A percentile compares a stretch with the other conserved stretches of the same genome.
phyloP scores from a whole-genome alignment of 2,113 vertebrate genomes.

The Isurus oxyrinchus region DNA sequence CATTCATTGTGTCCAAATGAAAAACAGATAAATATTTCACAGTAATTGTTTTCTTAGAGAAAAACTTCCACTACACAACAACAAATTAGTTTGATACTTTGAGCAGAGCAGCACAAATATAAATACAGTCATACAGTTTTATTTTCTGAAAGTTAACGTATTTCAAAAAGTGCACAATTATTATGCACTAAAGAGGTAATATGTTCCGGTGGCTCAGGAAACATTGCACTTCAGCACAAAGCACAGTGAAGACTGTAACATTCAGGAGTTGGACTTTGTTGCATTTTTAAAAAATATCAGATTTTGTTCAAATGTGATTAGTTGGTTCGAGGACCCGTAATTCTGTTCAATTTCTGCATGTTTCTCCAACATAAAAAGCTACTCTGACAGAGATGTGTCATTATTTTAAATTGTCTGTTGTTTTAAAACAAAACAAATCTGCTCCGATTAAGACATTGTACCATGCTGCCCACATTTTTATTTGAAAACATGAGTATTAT shows the following conservation, averaged over 20 bases:
- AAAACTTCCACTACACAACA: background rate
- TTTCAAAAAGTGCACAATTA: background rate
- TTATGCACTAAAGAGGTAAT: background rate
- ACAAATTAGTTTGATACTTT: background rate
- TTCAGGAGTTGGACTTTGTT: background rate
- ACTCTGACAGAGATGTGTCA: background rate
- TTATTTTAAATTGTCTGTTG: background rate
- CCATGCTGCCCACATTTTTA: background rate
- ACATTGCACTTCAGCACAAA: background rate
- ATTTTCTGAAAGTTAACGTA: background rate
- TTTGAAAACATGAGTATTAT: background rate
- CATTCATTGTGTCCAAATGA: conserved; percentile 7
- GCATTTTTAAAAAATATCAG: background rate
- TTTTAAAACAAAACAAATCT: background rate
- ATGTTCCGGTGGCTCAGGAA: background rate
- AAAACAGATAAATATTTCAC: conserved; percentile 27
- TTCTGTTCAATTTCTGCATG: background rate
- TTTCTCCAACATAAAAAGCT: background rate
- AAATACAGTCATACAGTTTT: background rate
- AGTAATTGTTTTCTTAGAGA: background rate
- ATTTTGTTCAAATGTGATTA: background rate
- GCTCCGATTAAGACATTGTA: background rate
- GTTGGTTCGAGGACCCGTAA: background rate
- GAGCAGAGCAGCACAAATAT: background rate
- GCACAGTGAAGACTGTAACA: background rate